A percentile compares a stretch with the other conserved stretches of the same genome.
Evolutionary conservation across 1,140 invertebrate genomes (phyloP).

Genomic region (Bombus impatiens): DNA sequence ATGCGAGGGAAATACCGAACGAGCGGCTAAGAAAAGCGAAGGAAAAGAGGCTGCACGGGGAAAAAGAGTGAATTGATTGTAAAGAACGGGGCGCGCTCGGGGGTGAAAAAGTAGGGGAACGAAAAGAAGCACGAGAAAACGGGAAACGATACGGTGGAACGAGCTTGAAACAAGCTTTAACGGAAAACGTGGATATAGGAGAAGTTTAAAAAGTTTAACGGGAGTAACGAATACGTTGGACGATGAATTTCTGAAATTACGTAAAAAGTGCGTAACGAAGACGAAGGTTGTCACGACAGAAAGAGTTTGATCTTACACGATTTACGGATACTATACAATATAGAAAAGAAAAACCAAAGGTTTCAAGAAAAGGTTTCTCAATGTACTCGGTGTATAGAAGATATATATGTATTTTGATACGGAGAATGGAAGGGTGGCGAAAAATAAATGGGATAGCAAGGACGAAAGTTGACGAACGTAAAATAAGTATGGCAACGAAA

Average conservation of each 20-base stretch:
- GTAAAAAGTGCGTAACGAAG: not conserved
- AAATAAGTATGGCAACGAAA: not conserved
- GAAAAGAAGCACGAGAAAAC: not conserved
- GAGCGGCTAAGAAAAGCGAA: constrained; percentile 15
- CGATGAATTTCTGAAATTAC: not conserved
- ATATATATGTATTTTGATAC: not conserved
- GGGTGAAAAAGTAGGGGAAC: not conserved
- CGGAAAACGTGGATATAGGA: not conserved
- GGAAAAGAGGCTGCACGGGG: not conserved
- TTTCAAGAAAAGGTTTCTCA: not conserved
- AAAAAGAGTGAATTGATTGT: constrained; percentile 50
- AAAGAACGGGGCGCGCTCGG: constrained; percentile 11
- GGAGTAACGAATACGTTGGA: not conserved
- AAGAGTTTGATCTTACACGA: not conserved
- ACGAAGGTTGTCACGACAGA: no score
- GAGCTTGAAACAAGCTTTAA: constrained; percentile 2
- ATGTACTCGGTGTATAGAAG: no score
- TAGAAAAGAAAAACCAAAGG: not conserved
- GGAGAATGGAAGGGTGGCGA: no score
- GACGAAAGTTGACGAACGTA: not conserved
- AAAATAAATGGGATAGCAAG: not conserved
- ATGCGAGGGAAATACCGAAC: constrained; percentile 27
- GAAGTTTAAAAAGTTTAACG: constrained; percentile 18
- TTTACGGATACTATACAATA: not conserved
- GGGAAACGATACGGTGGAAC: constrained; percentile 17